phyloP scores from a whole-genome alignment of 2,113 vertebrate species.

The Psophia crepitans region DNA sequence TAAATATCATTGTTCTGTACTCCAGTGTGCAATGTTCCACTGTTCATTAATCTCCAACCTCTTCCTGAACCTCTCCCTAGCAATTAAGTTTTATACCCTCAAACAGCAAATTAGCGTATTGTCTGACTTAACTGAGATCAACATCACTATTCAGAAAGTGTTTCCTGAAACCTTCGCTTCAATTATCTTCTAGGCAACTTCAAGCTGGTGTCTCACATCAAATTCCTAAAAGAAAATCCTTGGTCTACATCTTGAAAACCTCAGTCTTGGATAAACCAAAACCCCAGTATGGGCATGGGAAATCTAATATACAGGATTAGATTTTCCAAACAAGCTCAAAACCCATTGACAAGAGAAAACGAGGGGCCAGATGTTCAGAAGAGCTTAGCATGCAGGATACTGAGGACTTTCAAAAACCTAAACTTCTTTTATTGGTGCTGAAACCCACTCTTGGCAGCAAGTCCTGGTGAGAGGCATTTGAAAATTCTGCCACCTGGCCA shows the following conservation, averaged over 20 bases:
- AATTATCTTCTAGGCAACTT: not conserved
- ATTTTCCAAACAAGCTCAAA: not conserved
- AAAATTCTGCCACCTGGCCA: not conserved
- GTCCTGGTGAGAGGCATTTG: not conserved
- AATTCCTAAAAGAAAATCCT: not conserved
- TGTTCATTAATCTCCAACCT: slow-evolving; percentile 25
- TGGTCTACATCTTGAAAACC: not conserved
- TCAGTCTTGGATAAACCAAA: not conserved
- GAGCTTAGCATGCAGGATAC: not conserved
- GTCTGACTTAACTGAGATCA: not conserved
- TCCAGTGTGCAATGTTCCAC: not conserved
- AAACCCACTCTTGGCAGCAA: not conserved
- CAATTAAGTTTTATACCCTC: slow-evolving; percentile 41
- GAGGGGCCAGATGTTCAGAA: not conserved
- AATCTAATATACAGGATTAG: not conserved
- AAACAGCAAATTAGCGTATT: slow-evolving; percentile 46
- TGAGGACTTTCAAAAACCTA: not conserved
- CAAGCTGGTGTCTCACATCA: not conserved
- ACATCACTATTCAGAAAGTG: not conserved
- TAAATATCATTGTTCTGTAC: slow-evolving; percentile 40
- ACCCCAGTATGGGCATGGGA: not conserved
- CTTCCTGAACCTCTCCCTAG: not conserved
- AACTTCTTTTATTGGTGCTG: not conserved
- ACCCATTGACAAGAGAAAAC: not conserved
- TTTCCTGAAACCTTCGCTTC: slow-evolving; percentile 5